phyloP scores from a whole-genome alignment of 1,140 invertebrate species.

The Subanguina moxae region DNA sequence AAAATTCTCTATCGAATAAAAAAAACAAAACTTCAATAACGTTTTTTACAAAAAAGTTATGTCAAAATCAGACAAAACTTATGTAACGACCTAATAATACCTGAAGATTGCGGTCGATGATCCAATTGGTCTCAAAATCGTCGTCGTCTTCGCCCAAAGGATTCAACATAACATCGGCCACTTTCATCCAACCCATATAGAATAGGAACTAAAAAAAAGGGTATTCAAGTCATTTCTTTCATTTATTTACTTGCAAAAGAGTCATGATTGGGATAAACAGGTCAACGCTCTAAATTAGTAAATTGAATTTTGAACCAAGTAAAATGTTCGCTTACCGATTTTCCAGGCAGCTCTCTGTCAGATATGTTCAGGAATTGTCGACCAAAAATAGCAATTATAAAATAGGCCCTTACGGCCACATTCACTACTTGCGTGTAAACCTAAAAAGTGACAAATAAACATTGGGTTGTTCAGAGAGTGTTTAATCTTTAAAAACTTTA shows the following conservation, averaged over 20 bases:
- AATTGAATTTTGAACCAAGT: neutral
- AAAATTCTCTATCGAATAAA: too few relatives aligned
- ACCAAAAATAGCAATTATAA: constrained; percentile 51
- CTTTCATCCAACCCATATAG: constrained; percentile 50
- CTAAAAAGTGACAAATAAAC: constrained; percentile 14
- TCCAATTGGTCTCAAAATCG: constrained; percentile 55
- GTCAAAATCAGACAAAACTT: too few relatives aligned
- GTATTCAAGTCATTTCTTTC: neutral
- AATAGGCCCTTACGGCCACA: constrained; percentile 49
- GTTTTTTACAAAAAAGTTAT: too few relatives aligned
- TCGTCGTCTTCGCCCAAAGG: constrained; percentile 44
- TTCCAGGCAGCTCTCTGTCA: neutral
- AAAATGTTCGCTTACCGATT: neutral
- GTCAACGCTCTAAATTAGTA: constrained; percentile 37
- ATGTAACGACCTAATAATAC: constrained; percentile 3
- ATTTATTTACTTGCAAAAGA: constrained; percentile 37
- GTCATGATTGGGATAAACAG: constrained; percentile 52
- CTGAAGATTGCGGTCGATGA: constrained; percentile 45
- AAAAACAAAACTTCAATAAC: too few relatives aligned
- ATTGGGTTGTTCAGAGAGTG: too few relatives aligned
- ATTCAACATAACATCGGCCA: constrained; percentile 45
- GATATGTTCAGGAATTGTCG: constrained; percentile 45
- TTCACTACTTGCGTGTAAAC: constrained; percentile 52
- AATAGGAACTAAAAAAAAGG: constrained; percentile 27
- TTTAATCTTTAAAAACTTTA: too few relatives aligned